These are phyloP conservation scores for Melanogrammus aeglefinus DNA, from an alignment of 2,797 vertebrate species.

Conservation along the genomic window DNA sequence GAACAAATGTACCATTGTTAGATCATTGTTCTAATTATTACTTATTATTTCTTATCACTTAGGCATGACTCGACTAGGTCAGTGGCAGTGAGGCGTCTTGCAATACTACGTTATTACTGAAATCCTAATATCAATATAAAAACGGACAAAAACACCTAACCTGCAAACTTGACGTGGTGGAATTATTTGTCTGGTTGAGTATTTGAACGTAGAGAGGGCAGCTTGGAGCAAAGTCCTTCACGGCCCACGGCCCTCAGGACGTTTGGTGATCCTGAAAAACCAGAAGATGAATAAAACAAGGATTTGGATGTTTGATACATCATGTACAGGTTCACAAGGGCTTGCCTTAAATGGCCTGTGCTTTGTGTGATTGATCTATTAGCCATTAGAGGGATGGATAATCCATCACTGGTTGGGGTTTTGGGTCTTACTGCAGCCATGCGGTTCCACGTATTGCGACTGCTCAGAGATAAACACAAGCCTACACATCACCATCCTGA, in stretches of 20 bases:
- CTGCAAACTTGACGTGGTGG: constrained; percentile 93
- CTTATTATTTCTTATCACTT: neutral
- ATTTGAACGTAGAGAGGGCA: constrained; percentile 94
- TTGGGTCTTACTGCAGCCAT: constrained; percentile 82
- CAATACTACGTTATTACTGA: neutral
- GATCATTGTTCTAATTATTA: neutral
- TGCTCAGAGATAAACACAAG: constrained; percentile 94
- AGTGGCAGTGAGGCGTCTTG: neutral
- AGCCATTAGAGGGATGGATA: neutral
- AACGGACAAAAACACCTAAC: constrained; percentile 50
- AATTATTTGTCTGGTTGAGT: constrained; percentile 92
- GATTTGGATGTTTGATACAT: neutral
- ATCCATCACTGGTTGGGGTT: neutral
- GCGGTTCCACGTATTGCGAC: constrained; percentile 88
- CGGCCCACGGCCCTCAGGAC: constrained; percentile 91
- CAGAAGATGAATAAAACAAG: neutral
- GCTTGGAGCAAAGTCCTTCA: constrained; percentile 92
- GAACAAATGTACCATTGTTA: neutral
- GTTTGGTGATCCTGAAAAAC: constrained; percentile 89
- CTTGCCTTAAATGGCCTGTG: neutral
- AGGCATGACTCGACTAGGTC: neutral
- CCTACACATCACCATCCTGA: constrained; percentile 91
- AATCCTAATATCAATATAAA: neutral
- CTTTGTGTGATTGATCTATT: neutral
- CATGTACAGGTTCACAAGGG: too few relatives aligned